phyloP scores from a whole-genome alignment of 2,797 vertebrate species.

The Enteromius anoplus region DNA sequence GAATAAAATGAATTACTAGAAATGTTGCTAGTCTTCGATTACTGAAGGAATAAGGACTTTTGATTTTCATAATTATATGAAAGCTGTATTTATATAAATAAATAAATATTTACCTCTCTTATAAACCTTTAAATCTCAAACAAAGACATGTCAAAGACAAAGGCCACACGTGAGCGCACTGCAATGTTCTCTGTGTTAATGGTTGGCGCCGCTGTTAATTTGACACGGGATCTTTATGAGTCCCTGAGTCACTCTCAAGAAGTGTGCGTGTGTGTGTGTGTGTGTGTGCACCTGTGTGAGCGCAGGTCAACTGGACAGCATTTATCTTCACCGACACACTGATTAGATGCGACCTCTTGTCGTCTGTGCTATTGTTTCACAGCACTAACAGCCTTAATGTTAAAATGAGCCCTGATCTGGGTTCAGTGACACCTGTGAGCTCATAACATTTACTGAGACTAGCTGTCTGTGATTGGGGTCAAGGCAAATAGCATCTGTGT shows the following conservation, averaged over 20 bases:
- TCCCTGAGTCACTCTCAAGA: conserved; percentile 38
- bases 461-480: conserved; percentile 16
- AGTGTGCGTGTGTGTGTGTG: conserved; percentile 16
- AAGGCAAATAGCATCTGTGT: background rate
- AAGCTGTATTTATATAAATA: background rate
- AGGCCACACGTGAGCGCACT: conserved; percentile 61
- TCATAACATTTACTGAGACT: conserved; percentile 36
- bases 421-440: conserved; percentile 27
- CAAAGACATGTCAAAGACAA: conserved; percentile 57
- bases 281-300: conserved; percentile 26
- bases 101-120: conserved; percentile 15
- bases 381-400: conserved; percentile 22
- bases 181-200: conserved; percentile 48
- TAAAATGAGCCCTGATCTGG: conserved; percentile 10
- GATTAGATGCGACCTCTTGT: conserved; percentile 65
- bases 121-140: conserved; percentile 56
- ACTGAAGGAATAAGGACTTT: background rate
- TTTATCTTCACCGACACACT: conserved; percentile 70
- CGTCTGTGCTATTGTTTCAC: conserved; percentile 54
- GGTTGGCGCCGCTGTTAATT: conserved; percentile 55
- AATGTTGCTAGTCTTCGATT: background rate
- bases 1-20: background rate
- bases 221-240: conserved; percentile 55
- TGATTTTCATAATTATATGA: background rate
- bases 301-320: conserved; percentile 61